These are phyloP conservation scores for Pogonomyrmex californicus DNA, from an alignment of 1,140 invertebrate species.

Conservation along the genomic window DNA sequence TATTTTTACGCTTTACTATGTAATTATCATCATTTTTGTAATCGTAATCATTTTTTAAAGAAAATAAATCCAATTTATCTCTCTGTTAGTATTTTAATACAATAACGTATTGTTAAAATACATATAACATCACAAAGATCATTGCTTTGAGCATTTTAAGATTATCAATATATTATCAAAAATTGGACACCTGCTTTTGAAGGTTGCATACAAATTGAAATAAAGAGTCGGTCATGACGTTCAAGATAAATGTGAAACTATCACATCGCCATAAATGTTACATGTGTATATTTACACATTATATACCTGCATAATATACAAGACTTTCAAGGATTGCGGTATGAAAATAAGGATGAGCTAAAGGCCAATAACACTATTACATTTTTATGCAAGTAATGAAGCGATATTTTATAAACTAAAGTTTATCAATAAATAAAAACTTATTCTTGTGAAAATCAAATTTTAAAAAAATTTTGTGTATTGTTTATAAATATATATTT, in stretches of 20 bases:
- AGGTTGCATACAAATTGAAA: constrained; percentile 13
- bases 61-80: neutral
- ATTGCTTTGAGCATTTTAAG: neutral
- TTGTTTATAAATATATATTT: neutral
- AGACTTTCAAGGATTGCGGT: neutral
- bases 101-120: neutral
- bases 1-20: neutral
- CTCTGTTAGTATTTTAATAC: neutral
- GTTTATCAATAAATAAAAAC: neutral
- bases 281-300: neutral
- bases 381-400: neutral
- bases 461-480: neutral
- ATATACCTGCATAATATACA: neutral
- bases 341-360: neutral
- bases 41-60: neutral
- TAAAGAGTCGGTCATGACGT: neutral
- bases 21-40: too few relatives aligned
- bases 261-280: neutral
- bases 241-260: constrained; percentile 24
- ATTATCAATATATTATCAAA: neutral
- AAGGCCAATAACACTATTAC: neutral
- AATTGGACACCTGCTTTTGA: constrained; percentile 19
- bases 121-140: neutral
- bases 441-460: neutral
- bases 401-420: neutral